Conservation (phyloP, 1,140 invertebrate genomes). For the Ceratina japonica region DNA sequence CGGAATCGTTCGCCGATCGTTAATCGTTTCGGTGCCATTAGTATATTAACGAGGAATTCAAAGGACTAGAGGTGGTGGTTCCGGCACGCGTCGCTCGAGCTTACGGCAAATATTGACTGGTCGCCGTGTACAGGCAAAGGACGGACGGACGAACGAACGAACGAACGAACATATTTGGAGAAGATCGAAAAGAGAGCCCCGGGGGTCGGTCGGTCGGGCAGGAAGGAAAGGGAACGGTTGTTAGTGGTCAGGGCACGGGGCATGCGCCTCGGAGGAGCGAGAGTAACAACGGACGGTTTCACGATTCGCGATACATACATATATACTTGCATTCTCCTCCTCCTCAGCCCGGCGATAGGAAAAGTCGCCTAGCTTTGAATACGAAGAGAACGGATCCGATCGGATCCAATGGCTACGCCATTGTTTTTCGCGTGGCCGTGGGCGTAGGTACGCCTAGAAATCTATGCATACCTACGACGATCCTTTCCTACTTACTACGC, state of each 20-base stretch:
- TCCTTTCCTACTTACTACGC: too few relatives aligned
- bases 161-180: conserved; percentile 5
- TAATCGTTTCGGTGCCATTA: conserved; percentile 8
- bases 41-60: conserved; percentile 5
- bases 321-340: too few relatives aligned
- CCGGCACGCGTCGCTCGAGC: neutral
- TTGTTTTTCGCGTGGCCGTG: neutral
- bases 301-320: conserved; percentile 15
- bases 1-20: too few relatives aligned
- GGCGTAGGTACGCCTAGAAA: neutral
- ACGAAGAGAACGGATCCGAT: neutral
- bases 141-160: conserved; percentile 2
- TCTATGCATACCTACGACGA: too few relatives aligned
- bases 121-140: conserved; percentile 14
- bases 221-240: neutral
- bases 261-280: conserved; percentile 8
- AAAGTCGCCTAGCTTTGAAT: neutral
- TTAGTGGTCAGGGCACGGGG: neutral
- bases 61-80: neutral
- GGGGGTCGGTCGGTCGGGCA: too few relatives aligned
- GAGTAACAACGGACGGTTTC: conserved; percentile 2
- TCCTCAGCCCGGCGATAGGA: neutral
- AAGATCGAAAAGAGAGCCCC: conserved; percentile 22
- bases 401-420: neutral
- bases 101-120: conserved; percentile 29